Base-by-base conservation (phyloP, 2,797 vertebrate genomes). In the Psittacula echo region DNA sequence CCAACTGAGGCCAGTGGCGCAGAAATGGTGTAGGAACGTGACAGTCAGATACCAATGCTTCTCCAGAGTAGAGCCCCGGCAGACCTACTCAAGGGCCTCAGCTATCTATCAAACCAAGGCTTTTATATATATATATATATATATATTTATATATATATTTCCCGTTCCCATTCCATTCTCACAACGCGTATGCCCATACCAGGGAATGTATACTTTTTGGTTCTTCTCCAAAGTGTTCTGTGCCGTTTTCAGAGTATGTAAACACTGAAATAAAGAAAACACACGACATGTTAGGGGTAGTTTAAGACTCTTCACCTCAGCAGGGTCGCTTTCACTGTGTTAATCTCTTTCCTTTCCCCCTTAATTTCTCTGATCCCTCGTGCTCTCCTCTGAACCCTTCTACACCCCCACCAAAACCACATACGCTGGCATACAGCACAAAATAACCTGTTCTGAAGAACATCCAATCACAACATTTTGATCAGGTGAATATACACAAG, bases 211-310 rank as follows among this genome's bases (percentile, higher is more conserved):
- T 96, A 9, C 77, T 93, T 96, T 98, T 99, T 90, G 97, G 97
- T 95, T 98, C 98, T 86, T 98, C 98, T 95, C 95, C 96, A 93
- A 98, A 98, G 94, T 98, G 97, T 44, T 99, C 98, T 4, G 97
- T 98, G 92, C 99, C 99, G 1, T 99, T 99, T 98, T 99, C 98
- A 7, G 99, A 96, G 45, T 98, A 98, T 23, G 98, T 98, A 97
- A 99, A 99, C 96, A 99, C 99, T 99, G 97, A 66, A 98, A 95
- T 50, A 73, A 89, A 96, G 70, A 53, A 96, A 90, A 92, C 23
- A 91, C 11, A 75, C 10, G 13, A 77, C 42, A 87, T 60, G 68
- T 94, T 72, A 95, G 53, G 12, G 73, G 18, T 21, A 71, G 37
- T 64, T 87, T 34, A 29, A 66, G 37, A 34, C 18, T 64, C 27